Evolutionary conservation across 2,888 invertebrate genomes (phyloP).

Genomic region (Ephialtes manifestator): DNA sequence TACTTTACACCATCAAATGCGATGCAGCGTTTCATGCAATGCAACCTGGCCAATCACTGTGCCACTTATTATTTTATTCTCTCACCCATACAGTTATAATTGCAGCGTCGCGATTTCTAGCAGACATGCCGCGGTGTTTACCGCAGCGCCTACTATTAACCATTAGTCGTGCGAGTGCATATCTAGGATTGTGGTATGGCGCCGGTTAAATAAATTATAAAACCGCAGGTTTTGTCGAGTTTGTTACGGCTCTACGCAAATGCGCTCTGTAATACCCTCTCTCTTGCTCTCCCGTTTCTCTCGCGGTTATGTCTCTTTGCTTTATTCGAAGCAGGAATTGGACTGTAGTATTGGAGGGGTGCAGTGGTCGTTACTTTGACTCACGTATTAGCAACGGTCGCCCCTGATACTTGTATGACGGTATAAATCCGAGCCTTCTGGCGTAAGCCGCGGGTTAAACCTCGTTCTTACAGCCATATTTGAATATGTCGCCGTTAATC

Average conservation of each 20-base stretch:
- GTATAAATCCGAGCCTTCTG: slow-evolving; percentile 16
- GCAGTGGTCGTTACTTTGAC: slow-evolving; percentile 4
- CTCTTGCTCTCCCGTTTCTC: not conserved
- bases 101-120: slow-evolving; percentile 73
- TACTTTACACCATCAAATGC: slow-evolving; percentile 1
- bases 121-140: slow-evolving; percentile 63
- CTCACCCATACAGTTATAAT: slow-evolving; percentile 77
- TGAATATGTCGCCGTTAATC: slow-evolving; percentile 7
- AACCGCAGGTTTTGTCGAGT: slow-evolving; percentile 65
- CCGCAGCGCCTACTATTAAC: slow-evolving; percentile 78
- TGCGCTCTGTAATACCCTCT: slow-evolving; percentile 19
- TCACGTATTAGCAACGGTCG: slow-evolving; percentile 29
- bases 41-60: slow-evolving; percentile 10
- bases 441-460: slow-evolving; percentile 15
- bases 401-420: slow-evolving; percentile 5
- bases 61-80: slow-evolving; percentile 33
- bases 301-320: not conserved
- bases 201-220: slow-evolving; percentile 78
- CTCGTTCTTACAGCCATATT: slow-evolving; percentile 15
- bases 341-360: not conserved
- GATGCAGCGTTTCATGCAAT: not conserved
- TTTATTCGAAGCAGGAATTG: not conserved
- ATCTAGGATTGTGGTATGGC: slow-evolving; percentile 75
- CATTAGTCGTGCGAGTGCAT: slow-evolving; percentile 75
- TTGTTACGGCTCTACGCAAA: slow-evolving; percentile 50